Evolutionary conservation across 2,888 invertebrate species (phyloP).

Genomic region (Xestobium rufovillosum): DNA sequence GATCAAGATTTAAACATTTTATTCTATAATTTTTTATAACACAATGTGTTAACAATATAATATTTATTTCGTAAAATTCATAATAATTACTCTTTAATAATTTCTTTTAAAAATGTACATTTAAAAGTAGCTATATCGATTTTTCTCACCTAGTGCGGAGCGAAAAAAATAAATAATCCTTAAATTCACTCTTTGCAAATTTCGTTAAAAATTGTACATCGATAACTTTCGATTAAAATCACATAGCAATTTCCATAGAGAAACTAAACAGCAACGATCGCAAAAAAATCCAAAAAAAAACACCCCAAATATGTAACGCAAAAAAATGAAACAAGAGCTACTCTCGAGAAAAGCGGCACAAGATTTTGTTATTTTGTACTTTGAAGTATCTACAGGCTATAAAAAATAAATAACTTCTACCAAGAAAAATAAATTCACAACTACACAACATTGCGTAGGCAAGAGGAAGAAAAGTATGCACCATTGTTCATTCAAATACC

Average conservation of each 20-base stretch:
- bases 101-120: constrained; percentile 4
- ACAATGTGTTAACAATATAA: constrained; percentile 36
- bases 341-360: no score
- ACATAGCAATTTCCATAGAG: no score
- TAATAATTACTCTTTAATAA: constrained; percentile 11
- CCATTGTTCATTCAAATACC: constrained; percentile 4
- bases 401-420: constrained; percentile 22
- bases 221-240: no score
- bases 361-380: constrained; percentile 27
- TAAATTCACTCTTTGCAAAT: no score
- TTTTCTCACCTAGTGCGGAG: no score
- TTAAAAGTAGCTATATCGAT: no score
- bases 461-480: constrained; percentile 6
- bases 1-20: constrained; percentile 20
- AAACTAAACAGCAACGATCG: no score
- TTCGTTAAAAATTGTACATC: no score
- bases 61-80: constrained; percentile 28
- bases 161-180: no score
- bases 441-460: constrained; percentile 18
- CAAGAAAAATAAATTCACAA: constrained; percentile 13
- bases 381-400: constrained; percentile 25
- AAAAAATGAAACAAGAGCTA: no score
- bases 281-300: no score
- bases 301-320: no score
- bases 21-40: constrained; percentile 31